Evolutionary conservation across 1,140 invertebrate species (phyloP), one percentile per base, ranked within the genome.

Genomic region (Vollenhovia emeryi): DNA sequence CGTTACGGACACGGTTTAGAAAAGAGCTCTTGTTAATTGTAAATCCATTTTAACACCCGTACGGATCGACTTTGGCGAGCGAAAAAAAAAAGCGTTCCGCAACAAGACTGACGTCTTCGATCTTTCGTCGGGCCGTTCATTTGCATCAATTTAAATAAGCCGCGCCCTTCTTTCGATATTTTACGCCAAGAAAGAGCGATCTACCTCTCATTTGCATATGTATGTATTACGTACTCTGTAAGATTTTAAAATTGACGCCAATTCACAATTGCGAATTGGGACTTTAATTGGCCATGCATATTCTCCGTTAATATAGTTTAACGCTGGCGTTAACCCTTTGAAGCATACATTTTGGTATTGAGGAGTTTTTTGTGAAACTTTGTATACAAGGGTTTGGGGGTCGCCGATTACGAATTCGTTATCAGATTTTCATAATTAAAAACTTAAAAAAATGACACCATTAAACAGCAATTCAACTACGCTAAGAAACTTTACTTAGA

Each of bases 61-160:
- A 74, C n/a, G n/a, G n/a, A 43, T 40, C 3, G 5, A 64, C 40
- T 64, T 64, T 40, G 60, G n/a, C 9, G 33, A 40, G 9, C n/a
- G 21, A 74, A 24, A 13, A 15, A 15, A 74, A 24, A 13, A 15
- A 15, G 9, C 21, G 9, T 59, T 59, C 33, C 24, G 43, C 75
- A 48, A 9, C 7, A 78, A 66, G 30, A 66, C 43, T 66, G 43
- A 79, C 21, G 6, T 79, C 52, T 59, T 40, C 24, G 21, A 43
- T 55, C 3, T 50, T 24, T n/a, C 15, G 7, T 24, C 40, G n/a
- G 15, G 11, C 15, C 33, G 18, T 50, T 45, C 2, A 43, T 60
- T 62, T 15, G 7, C 30, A 8, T 7, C 4, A 9, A 62, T 62
- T 52, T 43, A 13, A 43, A 43, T 13, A 43, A 13, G 13, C 11